Percentiles rank a stretch among this genome's conserved stretches.
Evolutionary conservation across 2,888 invertebrate genomes (phyloP).

Genomic region (Odontocerum albicorne): DNA sequence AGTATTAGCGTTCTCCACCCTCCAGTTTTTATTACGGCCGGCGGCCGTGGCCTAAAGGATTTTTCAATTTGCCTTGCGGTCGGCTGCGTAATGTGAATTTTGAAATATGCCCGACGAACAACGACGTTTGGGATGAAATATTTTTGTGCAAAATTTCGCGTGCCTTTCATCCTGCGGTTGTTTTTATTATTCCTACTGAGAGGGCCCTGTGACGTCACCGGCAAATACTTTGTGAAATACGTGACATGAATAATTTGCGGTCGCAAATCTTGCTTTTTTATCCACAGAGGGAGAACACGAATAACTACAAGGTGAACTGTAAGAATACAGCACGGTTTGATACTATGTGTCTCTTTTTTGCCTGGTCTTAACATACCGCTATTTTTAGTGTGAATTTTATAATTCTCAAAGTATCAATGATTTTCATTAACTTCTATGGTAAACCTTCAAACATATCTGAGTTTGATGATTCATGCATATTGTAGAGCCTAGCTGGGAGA

Average conservation of each 20-base stretch:
- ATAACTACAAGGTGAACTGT: too few species aligned
- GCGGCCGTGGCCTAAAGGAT: neutral
- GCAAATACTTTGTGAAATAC: neutral
- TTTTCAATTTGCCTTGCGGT: constrained; percentile 25
- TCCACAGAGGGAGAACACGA: neutral
- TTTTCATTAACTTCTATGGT: too few species aligned
- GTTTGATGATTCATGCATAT: too few species aligned
- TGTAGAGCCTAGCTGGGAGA: too few species aligned
- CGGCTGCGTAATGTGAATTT: constrained; percentile 2
- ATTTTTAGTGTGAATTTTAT: too few species aligned
- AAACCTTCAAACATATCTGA: too few species aligned
- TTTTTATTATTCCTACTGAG: constrained; percentile 20
- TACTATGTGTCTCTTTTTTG: too few species aligned
- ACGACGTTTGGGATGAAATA: constrained; percentile 3
- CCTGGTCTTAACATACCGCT: too few species aligned
- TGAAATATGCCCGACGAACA: constrained; percentile 9
- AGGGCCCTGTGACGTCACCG: constrained; percentile 14
- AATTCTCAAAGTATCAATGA: too few species aligned
- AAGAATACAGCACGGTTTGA: too few species aligned
- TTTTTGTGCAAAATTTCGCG: constrained; percentile 10
- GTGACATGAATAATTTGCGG: constrained; percentile 23
- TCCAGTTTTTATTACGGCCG: neutral
- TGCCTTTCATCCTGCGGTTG: constrained; percentile 15
- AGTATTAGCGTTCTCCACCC: neutral
- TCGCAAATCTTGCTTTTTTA: neutral